phyloP scores from a whole-genome alignment of 2,797 vertebrate genomes.

The Molossus alvarezi region DNA sequence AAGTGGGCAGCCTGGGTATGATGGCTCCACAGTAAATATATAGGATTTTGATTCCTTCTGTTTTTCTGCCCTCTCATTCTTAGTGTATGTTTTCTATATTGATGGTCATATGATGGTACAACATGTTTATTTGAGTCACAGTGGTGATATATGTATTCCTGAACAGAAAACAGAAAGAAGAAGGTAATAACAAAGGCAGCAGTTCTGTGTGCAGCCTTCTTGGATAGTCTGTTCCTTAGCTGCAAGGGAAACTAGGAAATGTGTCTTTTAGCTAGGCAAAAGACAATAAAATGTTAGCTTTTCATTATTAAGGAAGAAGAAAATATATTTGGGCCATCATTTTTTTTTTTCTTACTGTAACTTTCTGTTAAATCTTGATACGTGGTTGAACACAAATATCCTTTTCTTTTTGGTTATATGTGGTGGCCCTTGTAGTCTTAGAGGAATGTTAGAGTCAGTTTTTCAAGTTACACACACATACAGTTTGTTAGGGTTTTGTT shows the following conservation, averaged over 20 bases:
- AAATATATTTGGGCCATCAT: neutral
- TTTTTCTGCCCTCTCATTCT: neutral
- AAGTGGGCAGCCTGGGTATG: neutral
- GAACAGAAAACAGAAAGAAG: neutral
- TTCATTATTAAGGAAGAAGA: conserved; percentile 29
- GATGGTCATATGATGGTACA: conserved; percentile 1
- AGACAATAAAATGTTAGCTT: conserved; percentile 42
- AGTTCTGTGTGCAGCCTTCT: neutral
- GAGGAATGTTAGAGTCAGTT: conserved; percentile 10
- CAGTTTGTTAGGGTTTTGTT: conserved; percentile 38
- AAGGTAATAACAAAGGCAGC: neutral
- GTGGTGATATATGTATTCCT: neutral
- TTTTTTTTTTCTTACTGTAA: neutral
- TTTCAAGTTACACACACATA: neutral
- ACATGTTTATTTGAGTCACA: conserved; percentile 14
- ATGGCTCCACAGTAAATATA: neutral
- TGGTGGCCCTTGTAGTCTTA: neutral
- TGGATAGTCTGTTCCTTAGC: neutral
- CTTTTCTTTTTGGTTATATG: neutral
- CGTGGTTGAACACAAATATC: conserved; percentile 15
- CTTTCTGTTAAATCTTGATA: conserved; percentile 35
- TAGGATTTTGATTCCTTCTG: neutral
- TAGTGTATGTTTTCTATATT: conserved; percentile 34
- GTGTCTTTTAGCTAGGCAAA: neutral
- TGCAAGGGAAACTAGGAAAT: conserved; percentile 7